Evolutionary conservation across 2,113 vertebrate genomes (phyloP).

Genomic region (Guaruba guarouba): DNA sequence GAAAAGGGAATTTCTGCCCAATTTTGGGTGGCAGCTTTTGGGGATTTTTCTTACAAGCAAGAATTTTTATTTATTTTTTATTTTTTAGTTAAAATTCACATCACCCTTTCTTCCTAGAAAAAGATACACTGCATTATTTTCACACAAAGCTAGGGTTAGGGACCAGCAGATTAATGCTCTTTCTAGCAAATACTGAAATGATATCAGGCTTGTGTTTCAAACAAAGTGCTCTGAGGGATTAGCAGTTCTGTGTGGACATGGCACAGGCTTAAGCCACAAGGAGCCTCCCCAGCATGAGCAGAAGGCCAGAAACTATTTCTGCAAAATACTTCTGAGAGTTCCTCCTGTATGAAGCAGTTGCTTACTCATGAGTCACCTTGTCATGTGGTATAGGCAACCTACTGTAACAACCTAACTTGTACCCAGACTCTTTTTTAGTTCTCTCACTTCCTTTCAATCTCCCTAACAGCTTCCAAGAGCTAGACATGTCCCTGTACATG

Average conservation of each 20-base stretch:
- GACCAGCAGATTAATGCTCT: background rate
- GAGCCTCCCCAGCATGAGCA: background rate
- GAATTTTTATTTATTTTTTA: background rate
- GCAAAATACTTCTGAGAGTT: background rate
- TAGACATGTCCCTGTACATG: background rate
- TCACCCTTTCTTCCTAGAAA: background rate
- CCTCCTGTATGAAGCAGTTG: background rate
- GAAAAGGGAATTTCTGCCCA: background rate
- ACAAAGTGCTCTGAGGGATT: background rate
- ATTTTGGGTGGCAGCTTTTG: background rate
- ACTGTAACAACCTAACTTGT: background rate
- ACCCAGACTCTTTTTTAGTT: background rate
- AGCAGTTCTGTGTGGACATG: background rate
- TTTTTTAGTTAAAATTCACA: background rate
- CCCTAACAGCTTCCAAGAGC: background rate
- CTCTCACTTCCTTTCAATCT: constrained; percentile 4
- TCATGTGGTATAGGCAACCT: background rate
- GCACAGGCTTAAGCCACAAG: rapidly evolving
- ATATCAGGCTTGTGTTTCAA: background rate
- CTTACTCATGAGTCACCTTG: background rate
- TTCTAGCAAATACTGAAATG: background rate
- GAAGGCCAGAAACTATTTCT: background rate
- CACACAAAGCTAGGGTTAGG: background rate
- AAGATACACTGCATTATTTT: background rate
- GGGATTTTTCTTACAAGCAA: background rate